Conservation (phyloP, 2,888 invertebrate species). For the Lumbricus terrestris region DNA sequence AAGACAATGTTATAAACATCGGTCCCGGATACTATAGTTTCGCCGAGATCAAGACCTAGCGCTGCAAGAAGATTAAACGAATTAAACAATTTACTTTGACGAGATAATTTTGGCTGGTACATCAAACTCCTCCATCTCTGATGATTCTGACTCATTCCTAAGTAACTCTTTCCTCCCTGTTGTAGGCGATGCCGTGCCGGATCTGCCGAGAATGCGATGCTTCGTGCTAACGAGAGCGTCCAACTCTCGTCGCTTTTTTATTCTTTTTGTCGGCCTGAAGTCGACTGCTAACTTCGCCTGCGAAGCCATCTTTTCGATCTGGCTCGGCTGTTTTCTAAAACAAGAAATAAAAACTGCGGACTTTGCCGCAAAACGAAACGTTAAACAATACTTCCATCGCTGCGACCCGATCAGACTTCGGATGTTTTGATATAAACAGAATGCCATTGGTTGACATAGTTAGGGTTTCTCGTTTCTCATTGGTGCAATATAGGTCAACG, state of each 20-base stretch:
- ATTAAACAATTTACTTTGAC: constrained; percentile 41
- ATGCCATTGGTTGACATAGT: background rate
- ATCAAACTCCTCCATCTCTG: constrained; percentile 56
- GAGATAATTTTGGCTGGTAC: constrained; percentile 45
- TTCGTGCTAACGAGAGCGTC: constrained; percentile 58
- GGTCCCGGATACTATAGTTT: too few species aligned
- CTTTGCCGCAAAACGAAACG: background rate
- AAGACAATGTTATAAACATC: too few species aligned
- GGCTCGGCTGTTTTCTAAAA: background rate
- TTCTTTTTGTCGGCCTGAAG: constrained; percentile 57
- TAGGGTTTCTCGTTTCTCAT: background rate
- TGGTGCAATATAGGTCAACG: background rate
- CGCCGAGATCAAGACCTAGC: background rate
- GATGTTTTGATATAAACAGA: background rate
- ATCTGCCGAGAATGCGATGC: constrained; percentile 5
- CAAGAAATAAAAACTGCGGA: background rate
- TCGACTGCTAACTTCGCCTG: constrained; percentile 51
- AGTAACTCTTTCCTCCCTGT: constrained; percentile 55
- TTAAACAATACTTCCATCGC: background rate
- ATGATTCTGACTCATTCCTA: constrained; percentile 54
- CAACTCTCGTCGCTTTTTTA: constrained; percentile 59
- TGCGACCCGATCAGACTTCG: background rate
- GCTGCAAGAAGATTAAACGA: background rate
- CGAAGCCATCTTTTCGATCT: constrained; percentile 41
- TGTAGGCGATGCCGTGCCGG: constrained; percentile 36